Conservation (phyloP, 1,140 invertebrate species). For the Sarcophaga peregrina region DNA sequence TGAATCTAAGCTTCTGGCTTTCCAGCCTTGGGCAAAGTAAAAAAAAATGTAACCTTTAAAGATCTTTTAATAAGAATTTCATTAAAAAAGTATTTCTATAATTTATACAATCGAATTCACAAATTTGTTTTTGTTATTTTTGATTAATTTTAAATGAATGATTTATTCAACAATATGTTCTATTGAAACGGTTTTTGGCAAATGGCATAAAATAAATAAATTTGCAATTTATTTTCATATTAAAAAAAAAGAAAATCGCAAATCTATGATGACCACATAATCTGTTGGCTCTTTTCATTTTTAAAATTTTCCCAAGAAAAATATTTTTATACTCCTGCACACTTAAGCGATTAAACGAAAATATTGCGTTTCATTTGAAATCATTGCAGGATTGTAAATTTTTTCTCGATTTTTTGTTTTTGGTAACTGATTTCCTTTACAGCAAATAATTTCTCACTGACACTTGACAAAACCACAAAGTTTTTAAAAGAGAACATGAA, state of each 20-base stretch:
- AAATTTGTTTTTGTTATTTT: too few species aligned
- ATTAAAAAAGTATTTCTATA: too few species aligned
- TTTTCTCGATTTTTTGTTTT: background rate
- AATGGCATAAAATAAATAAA: too few species aligned
- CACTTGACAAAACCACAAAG: constrained; percentile 26
- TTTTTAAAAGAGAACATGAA: background rate
- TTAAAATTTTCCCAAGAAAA: background rate
- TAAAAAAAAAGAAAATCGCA: background rate
- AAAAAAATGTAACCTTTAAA: too few species aligned
- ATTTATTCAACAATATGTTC: too few species aligned
- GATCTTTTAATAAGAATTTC: too few species aligned
- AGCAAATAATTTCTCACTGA: constrained; percentile 16
- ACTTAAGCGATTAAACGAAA: background rate
- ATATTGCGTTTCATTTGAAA: background rate
- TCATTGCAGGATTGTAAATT: background rate
- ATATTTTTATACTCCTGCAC: background rate
- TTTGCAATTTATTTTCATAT: background rate
- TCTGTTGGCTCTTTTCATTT: background rate
- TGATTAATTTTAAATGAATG: too few species aligned
- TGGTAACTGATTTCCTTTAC: constrained; percentile 13
- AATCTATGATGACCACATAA: background rate
- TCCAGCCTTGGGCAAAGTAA: too few species aligned
- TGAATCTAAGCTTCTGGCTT: too few species aligned
- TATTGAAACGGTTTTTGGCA: too few species aligned
- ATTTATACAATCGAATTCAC: too few species aligned